Evolutionary conservation across 2,888 invertebrate genomes (phyloP).

Genomic region (Apamea monoglypha): DNA sequence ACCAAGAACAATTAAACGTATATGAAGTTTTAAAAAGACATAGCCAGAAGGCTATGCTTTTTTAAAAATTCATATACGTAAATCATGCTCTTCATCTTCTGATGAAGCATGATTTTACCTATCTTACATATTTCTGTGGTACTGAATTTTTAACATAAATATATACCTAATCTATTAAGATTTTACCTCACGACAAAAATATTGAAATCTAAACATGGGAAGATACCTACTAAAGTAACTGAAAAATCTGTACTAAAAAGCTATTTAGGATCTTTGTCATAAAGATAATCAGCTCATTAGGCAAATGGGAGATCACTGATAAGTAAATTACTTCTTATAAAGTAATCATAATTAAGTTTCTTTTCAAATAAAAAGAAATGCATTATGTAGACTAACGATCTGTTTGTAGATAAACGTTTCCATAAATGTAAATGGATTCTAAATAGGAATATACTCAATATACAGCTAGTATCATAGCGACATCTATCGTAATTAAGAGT

Average conservation of each 20-base stretch:
- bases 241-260: too few relatives aligned
- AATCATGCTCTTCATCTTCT: too few relatives aligned
- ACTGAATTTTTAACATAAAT: not conserved
- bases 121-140: not conserved
- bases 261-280: not conserved
- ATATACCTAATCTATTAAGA: not conserved
- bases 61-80: too few relatives aligned
- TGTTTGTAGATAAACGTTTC: not conserved
- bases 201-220: not conserved
- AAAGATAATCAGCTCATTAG: slow-evolving; percentile 7
- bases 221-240: too few relatives aligned
- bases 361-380: not conserved
- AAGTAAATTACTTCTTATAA: not conserved
- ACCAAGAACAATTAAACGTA: slow-evolving; percentile 15
- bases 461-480: slow-evolving; percentile 55
- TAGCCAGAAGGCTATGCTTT: too few relatives aligned
- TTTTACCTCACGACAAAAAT: not conserved
- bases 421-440: not conserved
- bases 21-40: not conserved
- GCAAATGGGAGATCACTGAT: not conserved
- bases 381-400: not conserved
- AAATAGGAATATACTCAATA: not conserved
- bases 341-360: not conserved
- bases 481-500: slow-evolving; percentile 66
- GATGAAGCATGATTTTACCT: not conserved